Evolutionary conservation across 2,888 invertebrate genomes (phyloP), one percentile per base, ranked within the genome.

Genomic region (Cephus pygmeus): DNA sequence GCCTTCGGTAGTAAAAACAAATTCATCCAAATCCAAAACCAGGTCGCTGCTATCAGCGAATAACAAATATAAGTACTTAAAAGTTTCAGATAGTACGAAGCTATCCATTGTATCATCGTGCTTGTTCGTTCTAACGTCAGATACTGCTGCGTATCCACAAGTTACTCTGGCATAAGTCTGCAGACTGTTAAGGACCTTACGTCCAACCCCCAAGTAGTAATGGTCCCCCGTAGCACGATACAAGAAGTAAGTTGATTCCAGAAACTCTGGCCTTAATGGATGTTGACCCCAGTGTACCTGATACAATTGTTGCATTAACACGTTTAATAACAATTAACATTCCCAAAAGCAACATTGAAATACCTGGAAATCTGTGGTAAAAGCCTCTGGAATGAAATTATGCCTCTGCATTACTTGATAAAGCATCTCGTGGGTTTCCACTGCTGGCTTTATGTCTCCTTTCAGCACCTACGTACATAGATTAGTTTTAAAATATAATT

Each of bases 381-480:
- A 99, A 6, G 99, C 99, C 93, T 99, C 99, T 0, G 99, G 99
- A 87, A 99, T 96, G 92, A 99, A 99, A 82, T 98, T 98, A 92
- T 99, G 99, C 87, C 98, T 94, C 92, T 98, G 97, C 95, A 98
- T 98, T 23, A 99, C 98, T 92, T 99, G 99, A 91, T 98, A 98
- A 3, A 99, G 93, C 98, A 99, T 98, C 92, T 99, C 99, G 90
- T 99, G 99, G 0, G 98, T 98, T 93, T 99, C 98, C n/a, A 99
- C 98, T 0, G 99, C 99, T 12, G 98, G 97, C 87, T 97, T 96
- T 15, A 99, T 94, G 90, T 99, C 99, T 0, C 99, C 99, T 87
- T 94, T 95, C 73, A 96, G 88, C 6, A 95, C 95, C 94, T 95
- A 84, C 9, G 73, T 83, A 1, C 69, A 79, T 75, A 75, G 23